Base-by-base conservation (phyloP, 2,888 invertebrate genomes). In the Deilephila elpenor region DNA sequence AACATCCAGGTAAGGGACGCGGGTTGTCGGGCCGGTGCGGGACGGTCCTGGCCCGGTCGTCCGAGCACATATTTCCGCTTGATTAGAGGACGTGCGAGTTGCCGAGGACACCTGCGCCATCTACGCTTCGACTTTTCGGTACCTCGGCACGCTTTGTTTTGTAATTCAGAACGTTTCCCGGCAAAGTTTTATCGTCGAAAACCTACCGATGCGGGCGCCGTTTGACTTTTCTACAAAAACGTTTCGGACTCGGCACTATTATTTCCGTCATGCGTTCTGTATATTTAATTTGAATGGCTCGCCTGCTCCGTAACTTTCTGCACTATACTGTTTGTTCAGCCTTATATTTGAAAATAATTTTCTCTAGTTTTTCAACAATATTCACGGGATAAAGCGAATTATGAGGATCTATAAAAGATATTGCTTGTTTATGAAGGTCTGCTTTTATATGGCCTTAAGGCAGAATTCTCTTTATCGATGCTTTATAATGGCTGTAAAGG, bases 51-150 rank as follows among this genome's bases (percentile, higher is more conserved):
- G 83, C 78, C 83, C 87, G 87, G 83, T 82, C 88, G 88, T 84
- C 86, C 86, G 84, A 92, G 91, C 89, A 89, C 91, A 92, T 85
- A 90, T 92, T 93, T 93, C 92, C 92, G 90, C 91, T 92, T 93
- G 94, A 94, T 93, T 93, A 93, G 91, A 92, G 88, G 83, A 85
- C 87, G 87, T 85, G 87, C 87, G 86, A 90, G 89, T 88, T 85
- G 83, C 85, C 78, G 80, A 86, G 86, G 86, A 89, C 93, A 93
- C 92, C 93, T 93, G 91, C 86, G 88, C 89, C 89, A 86, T 86
- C 89, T 88, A 88, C 79, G 82, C 82, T 80, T 80, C 82, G 88
- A 90, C 88, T 91, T 93, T 91, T 89, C 88, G 87, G 82, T 84
- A 82, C 88, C 91, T 89, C 88, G 87, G 81, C 84, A 82, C 88